Percentiles rank a stretch among this genome's conserved stretches.
These are phyloP conservation scores for Cheilosia urbana DNA, from an alignment of 2,888 invertebrate genomes.

Conservation along the genomic window DNA sequence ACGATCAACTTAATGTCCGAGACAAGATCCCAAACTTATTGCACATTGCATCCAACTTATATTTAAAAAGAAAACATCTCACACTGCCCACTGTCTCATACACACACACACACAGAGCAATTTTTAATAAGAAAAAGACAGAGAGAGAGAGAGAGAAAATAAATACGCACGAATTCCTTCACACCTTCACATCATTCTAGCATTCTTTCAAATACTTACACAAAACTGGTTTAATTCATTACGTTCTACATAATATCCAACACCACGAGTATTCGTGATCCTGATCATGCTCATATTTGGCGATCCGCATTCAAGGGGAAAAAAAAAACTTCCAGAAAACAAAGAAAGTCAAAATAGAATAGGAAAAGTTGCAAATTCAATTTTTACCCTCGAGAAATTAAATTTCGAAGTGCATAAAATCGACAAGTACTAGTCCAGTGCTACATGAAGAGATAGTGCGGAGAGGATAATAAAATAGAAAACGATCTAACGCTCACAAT, in stretches of 20 bases:
- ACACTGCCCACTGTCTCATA: too few species aligned
- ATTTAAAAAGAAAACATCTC: too few species aligned
- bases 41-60: too few species aligned
- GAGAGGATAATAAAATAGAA: slow-evolving; percentile 49
- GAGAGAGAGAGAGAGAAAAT: too few species aligned
- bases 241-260: slow-evolving; percentile 29
- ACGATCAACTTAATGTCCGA: too few species aligned
- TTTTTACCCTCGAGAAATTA: slow-evolving; percentile 42
- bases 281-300: slow-evolving; percentile 47
- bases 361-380: slow-evolving; percentile 58
- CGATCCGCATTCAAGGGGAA: slow-evolving; percentile 26
- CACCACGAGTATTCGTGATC: slow-evolving; percentile 29
- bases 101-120: neutral
- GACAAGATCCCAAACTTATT: too few species aligned
- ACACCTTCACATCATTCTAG: slow-evolving; percentile 4
- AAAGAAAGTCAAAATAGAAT: neutral
- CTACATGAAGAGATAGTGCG: slow-evolving; percentile 69
- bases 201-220: slow-evolving; percentile 33
- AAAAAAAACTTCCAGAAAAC: slow-evolving; percentile 10
- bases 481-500: slow-evolving; percentile 53
- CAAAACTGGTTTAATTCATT: neutral
- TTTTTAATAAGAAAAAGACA: neutral
- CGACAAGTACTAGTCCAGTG: slow-evolving; percentile 55
- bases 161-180: neutral
- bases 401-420: slow-evolving; percentile 65